Evolutionary conservation across 2,113 vertebrate species (phyloP).

Genomic region (Leucosticte australis): DNA sequence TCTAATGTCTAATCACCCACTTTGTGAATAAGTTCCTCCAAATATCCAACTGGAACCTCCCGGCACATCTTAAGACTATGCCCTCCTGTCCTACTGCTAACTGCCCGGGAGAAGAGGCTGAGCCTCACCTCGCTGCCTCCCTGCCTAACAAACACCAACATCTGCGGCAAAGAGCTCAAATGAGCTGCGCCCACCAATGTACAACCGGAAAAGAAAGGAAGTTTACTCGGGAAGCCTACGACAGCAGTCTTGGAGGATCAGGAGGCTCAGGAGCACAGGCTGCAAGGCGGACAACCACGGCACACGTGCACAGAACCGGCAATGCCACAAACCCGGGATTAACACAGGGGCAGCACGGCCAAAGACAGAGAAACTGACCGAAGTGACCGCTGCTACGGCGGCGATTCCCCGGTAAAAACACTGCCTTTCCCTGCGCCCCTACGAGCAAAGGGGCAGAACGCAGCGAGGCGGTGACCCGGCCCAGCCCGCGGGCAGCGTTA

Average conservation of each 20-base stretch:
- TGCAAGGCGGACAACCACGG: fast-evolving
- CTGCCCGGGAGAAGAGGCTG: neutral
- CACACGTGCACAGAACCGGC: fast-evolving
- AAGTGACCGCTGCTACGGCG: fast-evolving
- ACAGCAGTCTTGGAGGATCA: fast-evolving
- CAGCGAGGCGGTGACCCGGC: fast-evolving
- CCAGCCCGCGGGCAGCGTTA: neutral
- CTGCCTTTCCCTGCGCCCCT: fast-evolving
- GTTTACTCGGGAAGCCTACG: neutral
- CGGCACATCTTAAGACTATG: fast-evolving
- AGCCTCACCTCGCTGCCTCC: neutral
- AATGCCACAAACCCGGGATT: fast-evolving
- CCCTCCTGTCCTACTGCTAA: no score
- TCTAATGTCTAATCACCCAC: neutral
- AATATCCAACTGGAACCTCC: neutral
- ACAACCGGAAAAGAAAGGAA: neutral
- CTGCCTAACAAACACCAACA: neutral
- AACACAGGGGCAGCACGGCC: neutral
- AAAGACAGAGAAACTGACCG: fast-evolving
- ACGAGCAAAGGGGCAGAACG: fast-evolving
- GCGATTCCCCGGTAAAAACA: fast-evolving
- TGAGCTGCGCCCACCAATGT: fast-evolving
- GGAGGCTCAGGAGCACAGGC: fast-evolving
- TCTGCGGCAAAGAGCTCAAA: neutral
- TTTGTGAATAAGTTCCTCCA: neutral